Evolutionary conservation across 92 coral and sea anemone species (phyloP).

Genomic region (Montipora capitata): DNA sequence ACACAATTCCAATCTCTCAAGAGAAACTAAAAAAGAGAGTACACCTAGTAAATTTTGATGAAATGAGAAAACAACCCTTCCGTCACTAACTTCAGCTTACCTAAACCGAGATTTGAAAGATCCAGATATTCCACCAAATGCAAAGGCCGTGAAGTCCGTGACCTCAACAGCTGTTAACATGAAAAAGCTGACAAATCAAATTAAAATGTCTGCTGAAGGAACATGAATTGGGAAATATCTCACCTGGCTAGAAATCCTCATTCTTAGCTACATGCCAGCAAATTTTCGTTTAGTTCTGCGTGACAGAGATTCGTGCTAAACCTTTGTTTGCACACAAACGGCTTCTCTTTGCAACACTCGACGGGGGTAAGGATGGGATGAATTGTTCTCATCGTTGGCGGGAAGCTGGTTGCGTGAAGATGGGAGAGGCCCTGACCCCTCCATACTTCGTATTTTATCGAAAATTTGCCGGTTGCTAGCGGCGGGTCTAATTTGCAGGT

Average conservation of each 20-base stretch:
- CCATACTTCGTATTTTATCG: too few relatives aligned
- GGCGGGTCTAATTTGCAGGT: too few relatives aligned
- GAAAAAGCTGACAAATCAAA: conserved; percentile 12
- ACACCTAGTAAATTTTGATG: conserved; percentile 2
- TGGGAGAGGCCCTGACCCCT: too few relatives aligned
- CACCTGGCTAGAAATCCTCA: conserved; percentile 96
- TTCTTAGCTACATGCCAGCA: conserved; percentile 53
- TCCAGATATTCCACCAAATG: conserved; percentile 90
- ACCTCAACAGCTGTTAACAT: conserved; percentile 84
- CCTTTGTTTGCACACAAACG: conserved; percentile 9
- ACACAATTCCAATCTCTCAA: conserved; percentile 91
- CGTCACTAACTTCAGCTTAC: conserved; percentile 48
- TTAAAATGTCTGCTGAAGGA: background rate
- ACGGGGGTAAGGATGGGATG: conserved; percentile 26
- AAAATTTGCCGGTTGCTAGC: too few relatives aligned
- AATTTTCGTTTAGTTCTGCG: background rate
- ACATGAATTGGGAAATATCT: conserved; percentile 8
- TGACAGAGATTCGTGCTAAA: background rate
- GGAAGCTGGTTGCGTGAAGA: background rate
- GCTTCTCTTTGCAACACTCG: background rate
- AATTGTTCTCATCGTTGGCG: background rate
- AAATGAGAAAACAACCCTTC: background rate
- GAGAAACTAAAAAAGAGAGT: conserved; percentile 78
- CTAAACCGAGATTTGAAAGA: conserved; percentile 91
- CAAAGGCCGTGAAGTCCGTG: conserved; percentile 92